Evolutionary conservation across 2,113 vertebrate genomes (phyloP).

Genomic region (Parus major): DNA sequence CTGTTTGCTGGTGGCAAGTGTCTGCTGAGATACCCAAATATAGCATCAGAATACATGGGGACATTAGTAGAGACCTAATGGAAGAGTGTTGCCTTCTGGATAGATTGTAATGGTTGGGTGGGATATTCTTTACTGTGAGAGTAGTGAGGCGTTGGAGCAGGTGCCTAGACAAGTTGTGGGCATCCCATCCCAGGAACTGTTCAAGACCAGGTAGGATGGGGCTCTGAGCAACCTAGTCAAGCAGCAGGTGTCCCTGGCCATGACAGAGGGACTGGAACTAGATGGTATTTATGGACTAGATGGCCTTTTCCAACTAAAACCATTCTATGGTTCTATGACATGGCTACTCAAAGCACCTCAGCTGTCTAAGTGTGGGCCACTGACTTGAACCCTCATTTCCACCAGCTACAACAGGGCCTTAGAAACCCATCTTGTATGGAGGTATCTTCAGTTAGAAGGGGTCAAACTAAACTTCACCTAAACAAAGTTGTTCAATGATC

Average conservation of each 20-base stretch:
- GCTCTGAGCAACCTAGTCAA: not conserved
- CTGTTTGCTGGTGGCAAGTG: not conserved
- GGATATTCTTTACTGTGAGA: not conserved
- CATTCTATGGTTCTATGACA: not conserved
- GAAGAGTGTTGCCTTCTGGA: not conserved
- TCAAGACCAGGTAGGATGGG: not conserved
- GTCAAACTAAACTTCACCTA: not conserved
- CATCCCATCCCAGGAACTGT: not conserved
- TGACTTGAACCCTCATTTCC: not conserved
- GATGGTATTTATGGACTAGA: not conserved
- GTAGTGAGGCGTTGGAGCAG: fast-evolving
- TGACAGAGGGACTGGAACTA: not conserved
- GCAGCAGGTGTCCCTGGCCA: not conserved
- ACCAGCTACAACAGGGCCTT: not conserved
- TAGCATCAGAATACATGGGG: not conserved
- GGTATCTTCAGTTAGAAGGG: not conserved
- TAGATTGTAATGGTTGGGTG: not conserved
- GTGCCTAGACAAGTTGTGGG: not conserved
- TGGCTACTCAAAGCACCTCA: not conserved
- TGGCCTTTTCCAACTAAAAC: not conserved
- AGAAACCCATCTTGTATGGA: not conserved
- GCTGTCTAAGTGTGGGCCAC: fast-evolving
- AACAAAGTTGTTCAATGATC: not conserved
- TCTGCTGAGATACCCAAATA: not conserved
- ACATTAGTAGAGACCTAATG: not conserved